phyloP scores from a whole-genome alignment of 2,888 invertebrate species.

The Acleris laterana region DNA sequence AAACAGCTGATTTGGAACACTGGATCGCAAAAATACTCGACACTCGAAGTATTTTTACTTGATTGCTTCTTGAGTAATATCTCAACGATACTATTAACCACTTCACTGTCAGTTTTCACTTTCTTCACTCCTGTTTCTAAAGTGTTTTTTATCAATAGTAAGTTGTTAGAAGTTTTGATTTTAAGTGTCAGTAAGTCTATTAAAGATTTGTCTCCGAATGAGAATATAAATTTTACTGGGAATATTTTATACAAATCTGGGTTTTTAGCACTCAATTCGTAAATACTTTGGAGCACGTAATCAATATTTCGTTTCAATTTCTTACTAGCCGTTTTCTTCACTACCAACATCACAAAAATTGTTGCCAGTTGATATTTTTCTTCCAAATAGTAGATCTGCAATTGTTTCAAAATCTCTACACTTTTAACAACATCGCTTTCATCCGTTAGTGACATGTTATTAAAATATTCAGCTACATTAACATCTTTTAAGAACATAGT shows the following conservation, averaged over 20 bases:
- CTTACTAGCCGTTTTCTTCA: conserved; percentile 67
- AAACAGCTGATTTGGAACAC: conserved; percentile 73
- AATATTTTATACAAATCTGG: conserved; percentile 76
- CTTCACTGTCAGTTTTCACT: conserved; percentile 65
- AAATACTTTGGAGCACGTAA: conserved; percentile 61
- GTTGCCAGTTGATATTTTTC: conserved; percentile 71
- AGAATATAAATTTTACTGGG: conserved; percentile 64
- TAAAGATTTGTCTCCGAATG: conserved; percentile 58
- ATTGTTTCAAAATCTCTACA: conserved; percentile 60
- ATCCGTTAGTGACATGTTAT: conserved; percentile 47
- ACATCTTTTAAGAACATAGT: conserved; percentile 54
- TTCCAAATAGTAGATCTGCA: conserved; percentile 68
- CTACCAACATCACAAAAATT: conserved; percentile 64
- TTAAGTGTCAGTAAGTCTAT: conserved; percentile 67
- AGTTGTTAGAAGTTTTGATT: conserved; percentile 63
- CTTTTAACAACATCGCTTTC: conserved; percentile 51
- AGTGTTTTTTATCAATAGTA: conserved; percentile 61
- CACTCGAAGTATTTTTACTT: conserved; percentile 48
- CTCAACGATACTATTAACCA: conserved; percentile 68
- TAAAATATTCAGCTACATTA: conserved; percentile 55
- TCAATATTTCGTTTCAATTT: conserved; percentile 65
- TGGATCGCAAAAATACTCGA: conserved; percentile 66
- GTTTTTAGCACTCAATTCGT: conserved; percentile 67
- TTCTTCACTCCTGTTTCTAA: conserved; percentile 73
- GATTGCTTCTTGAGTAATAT: conserved; percentile 59